These are phyloP conservation scores for Eremobia ochroleuca DNA, from an alignment of 2,888 invertebrate species.

Conservation along the genomic window DNA sequence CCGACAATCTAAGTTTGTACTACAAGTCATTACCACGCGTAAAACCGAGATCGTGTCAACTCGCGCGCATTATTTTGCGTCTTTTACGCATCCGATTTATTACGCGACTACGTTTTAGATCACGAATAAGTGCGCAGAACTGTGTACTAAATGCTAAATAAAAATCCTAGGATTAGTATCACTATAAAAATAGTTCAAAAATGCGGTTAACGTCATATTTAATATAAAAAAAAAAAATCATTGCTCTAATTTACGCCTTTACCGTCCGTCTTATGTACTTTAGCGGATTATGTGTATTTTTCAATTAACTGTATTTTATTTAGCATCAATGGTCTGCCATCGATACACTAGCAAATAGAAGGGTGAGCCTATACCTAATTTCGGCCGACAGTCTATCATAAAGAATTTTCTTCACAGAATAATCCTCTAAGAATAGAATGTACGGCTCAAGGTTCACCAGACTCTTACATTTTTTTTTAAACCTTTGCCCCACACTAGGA, in stretches of 20 bases:
- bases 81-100: constrained; percentile 21
- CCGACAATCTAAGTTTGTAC: not conserved
- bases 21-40: not conserved
- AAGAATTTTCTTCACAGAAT: not conserved
- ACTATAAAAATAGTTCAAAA: constrained; percentile 7
- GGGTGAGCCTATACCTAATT: not conserved
- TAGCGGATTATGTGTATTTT: not conserved
- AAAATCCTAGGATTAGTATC: not conserved
- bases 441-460: not conserved
- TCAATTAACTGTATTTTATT: not conserved
- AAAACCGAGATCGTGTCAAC: constrained; percentile 1
- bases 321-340: no score
- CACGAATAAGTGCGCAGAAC: not conserved
- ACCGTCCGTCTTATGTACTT: no score
- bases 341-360: not conserved
- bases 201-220: not conserved
- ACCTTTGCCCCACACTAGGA: no score
- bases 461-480: no score
- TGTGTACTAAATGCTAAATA: not conserved
- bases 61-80: constrained; percentile 12
- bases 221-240: not conserved
- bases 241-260: constrained; percentile 7
- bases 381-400: not conserved
- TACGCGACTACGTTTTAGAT: no score
- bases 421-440: not conserved